Percentiles rank a stretch among this genome's conserved stretches.
Conservation (phyloP, 2,113 vertebrate species). For the Motacilla tschutschensis region DNA sequence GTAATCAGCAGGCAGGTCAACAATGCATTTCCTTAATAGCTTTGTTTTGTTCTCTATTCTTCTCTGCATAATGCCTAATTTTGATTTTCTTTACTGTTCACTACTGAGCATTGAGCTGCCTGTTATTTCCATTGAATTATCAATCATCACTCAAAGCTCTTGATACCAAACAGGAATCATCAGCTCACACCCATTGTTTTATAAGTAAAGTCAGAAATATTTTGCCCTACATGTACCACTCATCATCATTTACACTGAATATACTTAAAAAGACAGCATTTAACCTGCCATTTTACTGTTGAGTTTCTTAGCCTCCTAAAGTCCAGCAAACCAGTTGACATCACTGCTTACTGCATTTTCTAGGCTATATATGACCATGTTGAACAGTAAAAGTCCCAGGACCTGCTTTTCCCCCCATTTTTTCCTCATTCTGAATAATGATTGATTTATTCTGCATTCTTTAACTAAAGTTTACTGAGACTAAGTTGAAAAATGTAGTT, state of each 20-base stretch:
- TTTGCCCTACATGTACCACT: not conserved
- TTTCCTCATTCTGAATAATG: not conserved
- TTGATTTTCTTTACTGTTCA: not conserved
- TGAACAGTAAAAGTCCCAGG: not conserved
- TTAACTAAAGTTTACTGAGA: not conserved
- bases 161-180: not conserved
- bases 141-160: not conserved
- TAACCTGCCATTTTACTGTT: not conserved
- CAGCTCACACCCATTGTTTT: not conserved
- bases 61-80: not conserved
- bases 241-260: not conserved
- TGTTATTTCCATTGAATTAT: not conserved
- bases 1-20: not conserved
- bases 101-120: not conserved
- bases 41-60: not conserved
- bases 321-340: not conserved
- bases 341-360: not conserved
- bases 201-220: not conserved
- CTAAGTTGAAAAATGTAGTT: not conserved
- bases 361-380: not conserved
- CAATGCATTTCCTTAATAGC: not conserved
- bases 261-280: not conserved
- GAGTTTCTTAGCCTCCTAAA: not conserved
- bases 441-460: not conserved
- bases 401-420: rapidly evolving